Evolutionary conservation across 2,797 vertebrate genomes (phyloP).

Genomic region (Megalops cyprinoides): DNA sequence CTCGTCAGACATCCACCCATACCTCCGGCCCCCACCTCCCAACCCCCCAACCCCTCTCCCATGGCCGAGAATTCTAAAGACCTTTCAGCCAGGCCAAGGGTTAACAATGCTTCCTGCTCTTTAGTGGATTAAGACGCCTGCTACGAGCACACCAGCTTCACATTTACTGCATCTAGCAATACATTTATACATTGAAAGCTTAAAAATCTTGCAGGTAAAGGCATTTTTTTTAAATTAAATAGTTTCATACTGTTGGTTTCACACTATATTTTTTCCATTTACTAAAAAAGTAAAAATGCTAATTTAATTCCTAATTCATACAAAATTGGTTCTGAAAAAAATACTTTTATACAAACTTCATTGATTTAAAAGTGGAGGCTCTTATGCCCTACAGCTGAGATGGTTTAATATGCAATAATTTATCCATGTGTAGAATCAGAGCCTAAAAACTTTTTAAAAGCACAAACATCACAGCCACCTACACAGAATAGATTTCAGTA

Average conservation of each 20-base stretch:
- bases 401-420: neutral
- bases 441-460: neutral
- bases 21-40: constrained; percentile 52
- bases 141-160: constrained; percentile 10
- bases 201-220: neutral
- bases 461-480: neutral
- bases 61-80: constrained; percentile 72
- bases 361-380: neutral
- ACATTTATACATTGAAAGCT: neutral
- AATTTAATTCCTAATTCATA: too few relatives aligned
- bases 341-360: neutral
- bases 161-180: neutral
- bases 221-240: neutral
- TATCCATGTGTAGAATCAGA: neutral
- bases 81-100: constrained; percentile 65
- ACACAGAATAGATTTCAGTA: neutral
- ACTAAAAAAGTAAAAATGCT: too few relatives aligned
- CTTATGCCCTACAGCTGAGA: neutral
- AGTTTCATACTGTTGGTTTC: too few relatives aligned
- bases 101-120: constrained; percentile 68
- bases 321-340: neutral
- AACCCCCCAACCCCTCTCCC: constrained; percentile 62
- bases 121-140: constrained; percentile 72
- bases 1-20: constrained; percentile 58
- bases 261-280: too few relatives aligned